Evolutionary conservation across 2,888 invertebrate genomes (phyloP), one percentile per base, ranked within the genome.

Genomic region (Himalopsyche japonica): DNA sequence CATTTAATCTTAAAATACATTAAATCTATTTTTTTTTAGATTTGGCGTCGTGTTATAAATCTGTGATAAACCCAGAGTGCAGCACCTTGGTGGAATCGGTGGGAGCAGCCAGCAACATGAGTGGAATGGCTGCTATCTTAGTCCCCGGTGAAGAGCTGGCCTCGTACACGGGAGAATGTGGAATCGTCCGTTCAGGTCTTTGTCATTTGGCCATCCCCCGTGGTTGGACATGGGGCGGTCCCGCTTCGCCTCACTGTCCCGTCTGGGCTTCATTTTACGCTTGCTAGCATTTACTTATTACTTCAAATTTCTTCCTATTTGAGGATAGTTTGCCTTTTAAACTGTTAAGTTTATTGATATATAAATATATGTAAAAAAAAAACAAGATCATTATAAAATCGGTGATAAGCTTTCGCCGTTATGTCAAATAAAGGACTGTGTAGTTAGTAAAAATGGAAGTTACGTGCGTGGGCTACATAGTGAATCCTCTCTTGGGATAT

Each of bases 161-260:
- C 43, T 32, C 76, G 32, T 86, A 76, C 43, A 81, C 85, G 8
- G 85, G 81, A 0, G 89, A 91, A 82, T 91, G 93, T 76, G 95
- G 95, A 7, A 93, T 94, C n/a, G 92, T 97, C 57, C 92, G 93
- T 80, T 93, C 94, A 20, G 96, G 96, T 0, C 90, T 97, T 70
- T 94, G 94, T 84, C 96, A 96, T 88, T 90, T 96, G 81, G 96
- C 96, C 79, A 97, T 97, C 87, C 97, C 97, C 0, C 93, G 95
- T n/a, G 96, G 96, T 5, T 97, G 96, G 96, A 93, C 93, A 24
- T 96, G 96, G 96, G 96, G 96, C 15, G 97, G 97, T 0, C 93
- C 95, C 0, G 95, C 94, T 1, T 96, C 96, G 34, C 94, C 94
- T 49, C 94, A 94, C 89, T 95, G 95, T 88, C 97, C 97, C 1